Evolutionary conservation across 2,113 vertebrate species (phyloP), one percentile per base, ranked within the genome.

Genomic region (Nanorana parkeri): DNA sequence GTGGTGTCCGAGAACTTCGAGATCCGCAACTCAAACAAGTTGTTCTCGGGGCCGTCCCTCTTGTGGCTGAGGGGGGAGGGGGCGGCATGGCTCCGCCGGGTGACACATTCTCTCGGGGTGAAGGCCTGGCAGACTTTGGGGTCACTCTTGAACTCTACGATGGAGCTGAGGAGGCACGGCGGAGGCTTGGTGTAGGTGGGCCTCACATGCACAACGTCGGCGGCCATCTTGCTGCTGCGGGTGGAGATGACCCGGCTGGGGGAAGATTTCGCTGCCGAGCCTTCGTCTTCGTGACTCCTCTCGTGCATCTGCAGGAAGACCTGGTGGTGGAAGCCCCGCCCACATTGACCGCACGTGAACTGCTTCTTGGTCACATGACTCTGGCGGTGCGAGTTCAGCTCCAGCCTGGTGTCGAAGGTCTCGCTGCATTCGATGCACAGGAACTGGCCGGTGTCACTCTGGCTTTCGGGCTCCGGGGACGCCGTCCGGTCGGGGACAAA

Each of bases 221-320:
- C 63, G 0, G 28, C 10, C 2, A 6, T 5, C 54, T 67, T 56
- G 15, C 28, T 76, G 63, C 72, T 82, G 11, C 80, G 5, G 11
- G 72, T 76, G 28, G 80, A 82, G 1, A 76, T 76, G 29, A 67
- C 23, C 1, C 80, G 64, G 2, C 8, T 3, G 1, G 68, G 0
- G 1, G 63, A 8, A 0, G 71, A 13, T 21, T 41, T 75, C 0
- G 69, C 17, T 0, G 11, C 4, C 0, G 29, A 21, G 21, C 4
- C 17, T 4, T 52, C 72, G 5, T 7, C 63, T 16, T 68, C 80
- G 13, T 82, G 80, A 16, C 80, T 82, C 17, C 80, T 82, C 52
- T 82, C 80, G 10, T 82, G 80, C 80, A 82, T 63, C 20, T 82
- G 63, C 65, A 82, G 55, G 52, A 82, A 82, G 52, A 82, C 28